Evolutionary conservation across 2,113 vertebrate species (phyloP).

Genomic region (Opisthocomus hoazin): DNA sequence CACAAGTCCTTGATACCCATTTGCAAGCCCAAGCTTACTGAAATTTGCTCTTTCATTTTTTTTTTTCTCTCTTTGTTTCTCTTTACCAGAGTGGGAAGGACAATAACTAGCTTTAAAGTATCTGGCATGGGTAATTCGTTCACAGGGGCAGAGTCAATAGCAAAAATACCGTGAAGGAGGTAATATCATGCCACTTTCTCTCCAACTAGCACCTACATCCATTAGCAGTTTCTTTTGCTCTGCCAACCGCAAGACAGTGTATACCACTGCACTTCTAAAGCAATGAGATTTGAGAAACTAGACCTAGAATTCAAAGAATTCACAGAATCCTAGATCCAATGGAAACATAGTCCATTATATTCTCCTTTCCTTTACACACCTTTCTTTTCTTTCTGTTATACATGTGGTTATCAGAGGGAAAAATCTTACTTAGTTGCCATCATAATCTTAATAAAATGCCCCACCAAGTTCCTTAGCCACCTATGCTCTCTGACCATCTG

Average conservation of each 20-base stretch:
- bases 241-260: neutral
- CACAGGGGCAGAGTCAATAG: neutral
- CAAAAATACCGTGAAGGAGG: neutral
- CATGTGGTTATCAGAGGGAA: neutral
- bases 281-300: neutral
- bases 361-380: neutral
- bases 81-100: neutral
- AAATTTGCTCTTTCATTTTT: neutral
- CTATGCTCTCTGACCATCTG: neutral
- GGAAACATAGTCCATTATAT: rapidly evolving
- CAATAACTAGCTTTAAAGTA: neutral
- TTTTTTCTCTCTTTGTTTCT: neutral
- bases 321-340: neutral
- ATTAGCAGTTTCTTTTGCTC: neutral
- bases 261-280: neutral
- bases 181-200: neutral
- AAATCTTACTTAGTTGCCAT: neutral
- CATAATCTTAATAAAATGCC: neutral
- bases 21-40: neutral
- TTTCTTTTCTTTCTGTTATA: neutral
- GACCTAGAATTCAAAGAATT: neutral
- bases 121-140: no score
- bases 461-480: neutral
- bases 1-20: neutral
- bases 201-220: no score